These are phyloP conservation scores for Melanotaenia maccullochi DNA, from an alignment of 2,797 vertebrate genomes.

Conservation along the genomic window DNA sequence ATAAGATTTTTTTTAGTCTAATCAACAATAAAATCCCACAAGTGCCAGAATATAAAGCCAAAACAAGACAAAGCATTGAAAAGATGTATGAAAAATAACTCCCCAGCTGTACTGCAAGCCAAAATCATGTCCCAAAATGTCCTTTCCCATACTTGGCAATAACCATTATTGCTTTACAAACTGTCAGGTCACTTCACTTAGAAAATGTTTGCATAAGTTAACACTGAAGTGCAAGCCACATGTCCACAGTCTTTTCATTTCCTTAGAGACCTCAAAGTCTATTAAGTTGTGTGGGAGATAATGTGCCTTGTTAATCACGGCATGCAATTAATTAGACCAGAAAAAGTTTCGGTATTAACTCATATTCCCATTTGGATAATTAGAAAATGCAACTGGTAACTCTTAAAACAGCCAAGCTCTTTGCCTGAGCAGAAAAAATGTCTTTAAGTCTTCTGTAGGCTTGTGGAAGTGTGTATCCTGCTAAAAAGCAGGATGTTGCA, in stretches of 20 bases:
- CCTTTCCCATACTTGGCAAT: too few relatives aligned
- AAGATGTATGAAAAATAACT: too few relatives aligned
- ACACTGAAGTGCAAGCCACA: slow-evolving; percentile 35
- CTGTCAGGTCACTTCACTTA: slow-evolving; percentile 15
- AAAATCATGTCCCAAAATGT: too few relatives aligned
- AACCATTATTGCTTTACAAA: background rate
- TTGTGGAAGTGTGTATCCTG: background rate
- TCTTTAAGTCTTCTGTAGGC: background rate
- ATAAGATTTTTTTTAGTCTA: too few relatives aligned
- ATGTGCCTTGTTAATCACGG: slow-evolving; percentile 80
- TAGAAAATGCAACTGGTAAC: slow-evolving; percentile 59
- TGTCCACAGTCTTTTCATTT: slow-evolving; percentile 60
- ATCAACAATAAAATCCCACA: too few relatives aligned
- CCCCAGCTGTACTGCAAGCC: too few relatives aligned
- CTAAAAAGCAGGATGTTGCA: background rate
- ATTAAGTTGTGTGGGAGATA: slow-evolving; percentile 72
- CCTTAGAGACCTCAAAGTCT: slow-evolving; percentile 65
- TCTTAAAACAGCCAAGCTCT: slow-evolving; percentile 15
- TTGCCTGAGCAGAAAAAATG: slow-evolving; percentile 16
- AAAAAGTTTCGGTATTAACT: slow-evolving; percentile 73
- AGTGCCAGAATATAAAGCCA: too few relatives aligned
- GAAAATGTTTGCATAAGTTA: slow-evolving; percentile 45
- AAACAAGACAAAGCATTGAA: too few relatives aligned
- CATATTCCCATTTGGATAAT: slow-evolving; percentile 77
- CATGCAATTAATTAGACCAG: slow-evolving; percentile 80